Evolutionary conservation across 92 coral and sea anemone genomes (phyloP), one percentile per base, ranked within the genome.

Genomic region (Siderastrea siderea): DNA sequence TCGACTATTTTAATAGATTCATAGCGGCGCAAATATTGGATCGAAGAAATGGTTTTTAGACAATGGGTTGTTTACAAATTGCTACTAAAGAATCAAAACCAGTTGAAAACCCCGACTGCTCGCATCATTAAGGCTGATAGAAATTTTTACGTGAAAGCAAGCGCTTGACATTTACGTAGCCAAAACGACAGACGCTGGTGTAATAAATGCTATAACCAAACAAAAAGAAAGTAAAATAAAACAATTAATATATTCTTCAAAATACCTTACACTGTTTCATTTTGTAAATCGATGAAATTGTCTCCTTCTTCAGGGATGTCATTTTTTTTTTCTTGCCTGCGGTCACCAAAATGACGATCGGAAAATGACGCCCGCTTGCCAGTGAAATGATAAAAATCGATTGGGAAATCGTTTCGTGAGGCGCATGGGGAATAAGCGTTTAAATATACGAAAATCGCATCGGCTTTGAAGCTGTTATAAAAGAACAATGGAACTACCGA

Each of bases 31-130:
- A 84, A 84, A 84, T 84, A 84, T 84, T 84, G 87, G 80, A 62
- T 50, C 52, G 80, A 72, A 74, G 87, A 84, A 84, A 74, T 84
- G 80, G 87, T 50, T 74, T 70, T 72, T 57, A 84, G 87, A 84
- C 87, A 84, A 84, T 84, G 61, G 80, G 51, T 73, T 84, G 87
- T 84, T 84, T 84, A 84, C 87, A 84, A 84, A 73, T 84, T 73
- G 87, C 87, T 74, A 73, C 87, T 63, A 74, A 68, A 74, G 80
- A 49, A 84, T 84, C 72, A 84, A 84, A 84, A 84, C 80, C 80
- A 64, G 63, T 62, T 16, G 73, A 74, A 63, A 84, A 48, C 5
- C 62, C 19, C 72, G 64, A 73, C 80, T 74, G 80, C 45, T 82
- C 73, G 73, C 7, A 74, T 74, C 72, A 84, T 84, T 74, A 72